These are phyloP conservation scores for Anguilla megastoma DNA, from an alignment of 2,797 vertebrate species.

Conservation along the genomic window DNA sequence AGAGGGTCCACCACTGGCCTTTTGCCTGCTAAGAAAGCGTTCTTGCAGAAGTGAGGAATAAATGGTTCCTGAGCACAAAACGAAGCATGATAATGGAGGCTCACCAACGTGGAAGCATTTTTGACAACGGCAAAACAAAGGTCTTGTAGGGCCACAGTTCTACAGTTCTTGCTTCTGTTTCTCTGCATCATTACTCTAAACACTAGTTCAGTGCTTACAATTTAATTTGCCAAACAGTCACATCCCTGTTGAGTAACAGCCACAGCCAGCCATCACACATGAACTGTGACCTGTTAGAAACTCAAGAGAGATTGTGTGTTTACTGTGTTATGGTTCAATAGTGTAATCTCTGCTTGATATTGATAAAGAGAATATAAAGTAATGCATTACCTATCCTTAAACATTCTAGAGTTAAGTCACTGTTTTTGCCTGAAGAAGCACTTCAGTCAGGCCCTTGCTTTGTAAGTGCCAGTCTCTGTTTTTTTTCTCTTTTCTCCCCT, in stretches of 20 bases:
- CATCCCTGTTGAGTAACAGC: conserved; percentile 10
- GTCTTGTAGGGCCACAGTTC: conserved; percentile 11
- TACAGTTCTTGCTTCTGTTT: not conserved
- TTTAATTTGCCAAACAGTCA: not conserved
- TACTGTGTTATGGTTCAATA: not conserved
- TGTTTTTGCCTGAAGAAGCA: not conserved
- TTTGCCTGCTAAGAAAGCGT: conserved; percentile 34
- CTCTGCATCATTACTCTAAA: not conserved
- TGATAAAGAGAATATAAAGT: conserved; percentile 16
- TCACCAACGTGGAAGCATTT: conserved; percentile 36
- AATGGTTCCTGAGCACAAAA: conserved; percentile 23
- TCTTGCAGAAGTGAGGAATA: conserved; percentile 24
- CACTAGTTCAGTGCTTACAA: not conserved
- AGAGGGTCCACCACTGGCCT: conserved; percentile 14
- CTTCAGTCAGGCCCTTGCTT: not conserved
- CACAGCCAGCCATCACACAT: not conserved
- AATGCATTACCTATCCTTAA: not conserved
- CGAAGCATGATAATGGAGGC: conserved; percentile 34
- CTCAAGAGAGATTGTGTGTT: not conserved
- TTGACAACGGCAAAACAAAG: conserved; percentile 38
- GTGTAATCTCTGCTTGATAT: not conserved
- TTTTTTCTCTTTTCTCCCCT: conserved; percentile 7
- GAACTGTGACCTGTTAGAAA: not conserved
- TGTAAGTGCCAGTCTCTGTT: not conserved
- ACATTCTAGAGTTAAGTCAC: not conserved